These are phyloP conservation scores for Cephus rjabovi DNA, from an alignment of 2,888 invertebrate species.

Conservation along the genomic window DNA sequence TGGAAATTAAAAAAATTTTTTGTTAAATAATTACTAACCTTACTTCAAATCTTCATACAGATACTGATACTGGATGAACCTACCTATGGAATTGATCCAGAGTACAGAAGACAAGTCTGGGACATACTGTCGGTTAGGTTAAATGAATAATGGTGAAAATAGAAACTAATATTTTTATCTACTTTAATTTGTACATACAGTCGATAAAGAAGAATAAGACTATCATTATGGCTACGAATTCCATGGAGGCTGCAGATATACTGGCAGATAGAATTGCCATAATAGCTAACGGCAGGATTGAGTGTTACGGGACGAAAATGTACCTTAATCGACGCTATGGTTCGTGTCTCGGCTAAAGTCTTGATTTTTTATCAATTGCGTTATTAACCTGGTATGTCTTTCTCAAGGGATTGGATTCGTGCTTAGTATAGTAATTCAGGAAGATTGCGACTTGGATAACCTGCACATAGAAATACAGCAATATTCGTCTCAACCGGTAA, in stretches of 20 bases:
- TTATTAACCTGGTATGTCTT: not conserved
- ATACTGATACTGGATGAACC: slow-evolving; percentile 38
- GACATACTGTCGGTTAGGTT: slow-evolving; percentile 26
- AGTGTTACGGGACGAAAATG: slow-evolving; percentile 37
- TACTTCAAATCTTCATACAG: slow-evolving; percentile 11
- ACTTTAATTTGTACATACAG: slow-evolving; percentile 3
- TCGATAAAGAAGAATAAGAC: slow-evolving; percentile 30
- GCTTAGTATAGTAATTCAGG: slow-evolving; percentile 25
- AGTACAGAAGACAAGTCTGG: slow-evolving; percentile 30
- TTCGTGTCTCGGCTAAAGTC: not conserved
- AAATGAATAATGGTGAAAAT: not conserved
- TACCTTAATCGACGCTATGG: slow-evolving; percentile 37
- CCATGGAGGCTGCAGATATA: slow-evolving; percentile 37
- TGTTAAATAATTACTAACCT: not conserved
- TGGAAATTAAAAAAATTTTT: not conserved
- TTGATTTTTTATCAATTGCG: not conserved
- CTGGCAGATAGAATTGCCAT: slow-evolving; percentile 38
- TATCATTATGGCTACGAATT: slow-evolving; percentile 37
- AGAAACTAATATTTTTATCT: not conserved
- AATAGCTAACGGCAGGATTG: slow-evolving; percentile 33
- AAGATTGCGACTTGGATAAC: slow-evolving; percentile 21
- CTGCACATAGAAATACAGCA: slow-evolving; percentile 27
- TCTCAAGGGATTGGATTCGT: slow-evolving; percentile 29
- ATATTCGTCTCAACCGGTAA: slow-evolving; percentile 29
- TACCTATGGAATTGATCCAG: slow-evolving; percentile 32